phyloP scores from a whole-genome alignment of 2,888 invertebrate species.

The Dolichomitus sp. region DNA sequence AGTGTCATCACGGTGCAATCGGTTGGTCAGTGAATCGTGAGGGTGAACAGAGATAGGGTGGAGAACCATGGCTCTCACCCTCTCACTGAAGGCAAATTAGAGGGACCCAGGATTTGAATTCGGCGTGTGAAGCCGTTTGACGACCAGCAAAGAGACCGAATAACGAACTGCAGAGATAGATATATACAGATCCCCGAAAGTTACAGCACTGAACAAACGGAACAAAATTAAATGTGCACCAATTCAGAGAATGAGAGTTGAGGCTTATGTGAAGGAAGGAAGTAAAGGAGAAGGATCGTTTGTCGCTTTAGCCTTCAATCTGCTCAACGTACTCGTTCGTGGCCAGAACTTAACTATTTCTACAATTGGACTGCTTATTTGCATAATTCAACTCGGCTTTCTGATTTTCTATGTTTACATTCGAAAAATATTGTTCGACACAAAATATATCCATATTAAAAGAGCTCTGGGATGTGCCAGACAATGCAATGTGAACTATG shows the following conservation, averaged over 20 bases:
- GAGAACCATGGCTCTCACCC: neutral
- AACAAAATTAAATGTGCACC: conserved; percentile 82
- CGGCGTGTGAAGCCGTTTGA: conserved; percentile 66
- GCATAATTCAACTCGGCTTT: conserved; percentile 80
- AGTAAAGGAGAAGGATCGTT: conserved; percentile 81
- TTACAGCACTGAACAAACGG: conserved; percentile 83
- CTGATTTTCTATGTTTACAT: neutral
- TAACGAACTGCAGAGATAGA: conserved; percentile 51
- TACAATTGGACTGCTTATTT: conserved; percentile 84
- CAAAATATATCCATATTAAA: too few relatives aligned
- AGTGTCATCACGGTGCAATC: conserved; percentile 27
- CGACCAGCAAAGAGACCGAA: conserved; percentile 49
- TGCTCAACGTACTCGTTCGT: conserved; percentile 69
- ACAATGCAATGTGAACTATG: too few relatives aligned
- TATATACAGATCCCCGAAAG: conserved; percentile 58
- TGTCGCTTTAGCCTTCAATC: conserved; percentile 83
- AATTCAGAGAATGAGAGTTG: conserved; percentile 70
- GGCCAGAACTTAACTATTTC: conserved; percentile 74
- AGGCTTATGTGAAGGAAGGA: conserved; percentile 60
- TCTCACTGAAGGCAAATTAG: conserved; percentile 82
- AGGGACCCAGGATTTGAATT: conserved; percentile 80
- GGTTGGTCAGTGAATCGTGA: conserved; percentile 44
- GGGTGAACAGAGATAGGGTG: conserved; percentile 6
- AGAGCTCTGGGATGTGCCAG: too few relatives aligned
- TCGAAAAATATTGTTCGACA: too few relatives aligned